Conservation (phyloP, 2,797 vertebrate genomes). For the Melanotaenia nigrans region DNA sequence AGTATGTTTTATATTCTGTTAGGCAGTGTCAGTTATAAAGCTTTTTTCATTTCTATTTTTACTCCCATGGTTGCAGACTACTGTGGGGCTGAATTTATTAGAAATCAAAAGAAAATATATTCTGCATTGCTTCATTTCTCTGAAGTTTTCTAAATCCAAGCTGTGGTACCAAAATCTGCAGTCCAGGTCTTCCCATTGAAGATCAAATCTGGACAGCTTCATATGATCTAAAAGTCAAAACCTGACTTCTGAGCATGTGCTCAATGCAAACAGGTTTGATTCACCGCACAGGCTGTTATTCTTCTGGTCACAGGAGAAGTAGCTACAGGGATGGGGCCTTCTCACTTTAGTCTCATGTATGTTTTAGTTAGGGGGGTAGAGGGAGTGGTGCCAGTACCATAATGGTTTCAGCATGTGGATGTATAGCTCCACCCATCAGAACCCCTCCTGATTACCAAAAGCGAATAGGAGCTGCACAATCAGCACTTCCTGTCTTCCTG, state of each 20-base stretch:
- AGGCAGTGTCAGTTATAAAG: conserved; percentile 1
- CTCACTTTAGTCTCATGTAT: conserved; percentile 69
- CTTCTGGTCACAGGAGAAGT: conserved; percentile 66
- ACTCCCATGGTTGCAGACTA: background rate
- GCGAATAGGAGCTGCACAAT: conserved; percentile 75
- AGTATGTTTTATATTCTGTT: conserved; percentile 35
- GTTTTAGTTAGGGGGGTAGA: conserved; percentile 68
- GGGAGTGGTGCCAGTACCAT: conserved; percentile 75
- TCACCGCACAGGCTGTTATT: conserved; percentile 59
- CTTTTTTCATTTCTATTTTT: background rate
- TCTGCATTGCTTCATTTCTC: background rate
- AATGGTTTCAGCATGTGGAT: conserved; percentile 83
- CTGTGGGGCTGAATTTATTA: background rate
- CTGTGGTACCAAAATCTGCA: conserved; percentile 16
- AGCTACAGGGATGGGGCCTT: conserved; percentile 61
- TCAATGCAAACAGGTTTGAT: conserved; percentile 49
- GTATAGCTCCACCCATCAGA: conserved; percentile 68
- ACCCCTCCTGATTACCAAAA: conserved; percentile 57
- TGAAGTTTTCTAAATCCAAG: background rate
- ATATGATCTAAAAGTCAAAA: conserved; percentile 26
- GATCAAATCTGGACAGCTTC: conserved; percentile 39
- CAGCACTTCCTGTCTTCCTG: conserved; percentile 76
- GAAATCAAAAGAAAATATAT: conserved; percentile 16
- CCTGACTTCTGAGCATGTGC: conserved; percentile 32
- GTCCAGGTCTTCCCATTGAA: conserved; percentile 19